A percentile compares a stretch with the other conserved stretches of the same genome.
phyloP scores from a whole-genome alignment of 2,888 invertebrate genomes.

The Pollenia griseotomentosa region DNA sequence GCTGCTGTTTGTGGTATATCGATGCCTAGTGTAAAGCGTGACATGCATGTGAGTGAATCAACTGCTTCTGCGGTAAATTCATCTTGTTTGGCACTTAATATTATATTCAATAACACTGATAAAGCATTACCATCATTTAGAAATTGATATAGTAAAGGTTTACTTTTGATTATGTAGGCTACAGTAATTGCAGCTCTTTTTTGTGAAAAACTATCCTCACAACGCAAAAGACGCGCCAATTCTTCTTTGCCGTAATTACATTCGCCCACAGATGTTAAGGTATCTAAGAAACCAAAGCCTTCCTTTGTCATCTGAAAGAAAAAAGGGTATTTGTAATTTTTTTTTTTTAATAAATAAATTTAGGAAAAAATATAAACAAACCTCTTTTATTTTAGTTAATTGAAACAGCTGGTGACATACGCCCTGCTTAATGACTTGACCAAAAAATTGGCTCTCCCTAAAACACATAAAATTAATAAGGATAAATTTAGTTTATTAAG shows the following conservation, averaged over 20 bases:
- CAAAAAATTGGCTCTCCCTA: conserved; percentile 84
- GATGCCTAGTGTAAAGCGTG: conserved; percentile 80
- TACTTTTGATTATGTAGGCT: conserved; percentile 82
- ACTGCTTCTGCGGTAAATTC: conserved; percentile 81
- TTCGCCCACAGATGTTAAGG: conserved; percentile 83
- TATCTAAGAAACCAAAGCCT: conserved; percentile 81
- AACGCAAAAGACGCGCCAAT: conserved; percentile 81
- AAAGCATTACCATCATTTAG: conserved; percentile 82
- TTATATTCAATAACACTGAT: conserved; percentile 79
- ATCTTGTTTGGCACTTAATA: conserved; percentile 80
- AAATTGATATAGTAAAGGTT: conserved; percentile 81
- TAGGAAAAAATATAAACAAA: conserved; percentile 52
- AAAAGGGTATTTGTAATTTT: background rate
- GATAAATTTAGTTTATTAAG: background rate
- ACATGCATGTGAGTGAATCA: conserved; percentile 82
- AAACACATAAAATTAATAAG: conserved; percentile 46
- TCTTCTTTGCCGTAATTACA: conserved; percentile 84
- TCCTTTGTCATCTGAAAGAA: conserved; percentile 79
- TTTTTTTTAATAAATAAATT: background rate
- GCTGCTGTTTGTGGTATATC: conserved; percentile 75
- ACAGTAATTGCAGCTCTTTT: conserved; percentile 83
- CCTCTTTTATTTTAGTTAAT: conserved; percentile 81
- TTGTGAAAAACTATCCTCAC: conserved; percentile 79
- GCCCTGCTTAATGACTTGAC: conserved; percentile 82
- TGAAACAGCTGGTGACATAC: conserved; percentile 82